Conservation (phyloP, 2,797 vertebrate species). For the Tragopan temminckii region DNA sequence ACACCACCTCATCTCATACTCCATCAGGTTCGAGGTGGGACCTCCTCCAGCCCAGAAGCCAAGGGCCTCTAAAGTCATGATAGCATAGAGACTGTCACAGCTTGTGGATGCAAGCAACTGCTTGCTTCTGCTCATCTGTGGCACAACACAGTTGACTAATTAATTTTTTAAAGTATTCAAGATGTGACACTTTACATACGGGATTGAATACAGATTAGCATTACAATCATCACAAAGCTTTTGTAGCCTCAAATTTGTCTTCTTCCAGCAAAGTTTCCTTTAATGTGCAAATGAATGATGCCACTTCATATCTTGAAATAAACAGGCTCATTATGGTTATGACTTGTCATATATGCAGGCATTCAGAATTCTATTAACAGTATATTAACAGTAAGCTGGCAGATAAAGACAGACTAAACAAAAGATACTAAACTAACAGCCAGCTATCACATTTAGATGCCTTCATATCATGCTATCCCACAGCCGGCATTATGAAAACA, state of each 20-base stretch:
- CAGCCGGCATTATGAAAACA: neutral
- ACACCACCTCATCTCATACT: neutral
- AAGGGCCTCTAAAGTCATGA: neutral
- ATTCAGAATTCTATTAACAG: neutral
- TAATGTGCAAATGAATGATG: slow-evolving; percentile 49
- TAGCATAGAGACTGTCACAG: slow-evolving; percentile 49
- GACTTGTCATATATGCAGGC: neutral
- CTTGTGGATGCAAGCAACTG: slow-evolving; percentile 8
- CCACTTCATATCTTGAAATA: neutral
- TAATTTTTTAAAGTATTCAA: slow-evolving; percentile 58
- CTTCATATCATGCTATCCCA: neutral
- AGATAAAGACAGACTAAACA: neutral
- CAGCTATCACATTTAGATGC: neutral
- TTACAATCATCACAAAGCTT: slow-evolving; percentile 51
- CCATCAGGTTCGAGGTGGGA: neutral
- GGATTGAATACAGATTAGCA: slow-evolving; percentile 65
- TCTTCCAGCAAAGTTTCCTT: slow-evolving; percentile 30
- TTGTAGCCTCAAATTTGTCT: slow-evolving; percentile 4
- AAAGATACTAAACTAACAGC: neutral
- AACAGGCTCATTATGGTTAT: slow-evolving; percentile 19
- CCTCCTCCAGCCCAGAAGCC: neutral
- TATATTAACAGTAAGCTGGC: neutral
- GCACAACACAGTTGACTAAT: slow-evolving; percentile 52
- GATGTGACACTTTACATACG: slow-evolving; percentile 39
- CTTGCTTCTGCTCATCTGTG: slow-evolving; percentile 47